Percentiles rank a stretch among this genome's conserved stretches.
phyloP scores from a whole-genome alignment of 2,888 invertebrate species.

The Leuctra nigra region DNA sequence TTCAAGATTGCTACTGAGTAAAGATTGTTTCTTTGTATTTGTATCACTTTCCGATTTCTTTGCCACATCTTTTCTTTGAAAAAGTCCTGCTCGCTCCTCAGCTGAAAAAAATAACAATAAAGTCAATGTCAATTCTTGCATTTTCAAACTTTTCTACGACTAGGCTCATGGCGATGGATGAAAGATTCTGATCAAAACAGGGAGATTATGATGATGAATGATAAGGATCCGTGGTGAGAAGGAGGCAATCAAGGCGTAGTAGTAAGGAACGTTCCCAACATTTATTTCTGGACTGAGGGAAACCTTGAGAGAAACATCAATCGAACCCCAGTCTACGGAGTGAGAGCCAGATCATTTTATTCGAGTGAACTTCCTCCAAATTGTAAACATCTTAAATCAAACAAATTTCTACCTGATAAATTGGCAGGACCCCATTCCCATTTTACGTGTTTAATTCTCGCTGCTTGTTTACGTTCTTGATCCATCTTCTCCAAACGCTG shows the following conservation, averaged over 20 bases:
- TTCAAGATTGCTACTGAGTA: constrained; percentile 67
- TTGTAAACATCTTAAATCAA: not conserved
- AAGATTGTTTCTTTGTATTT: constrained; percentile 46
- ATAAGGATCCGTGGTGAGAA: too few species aligned
- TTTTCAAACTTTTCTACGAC: not conserved
- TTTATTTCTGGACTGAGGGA: too few species aligned
- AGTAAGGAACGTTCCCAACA: too few species aligned
- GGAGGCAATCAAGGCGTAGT: too few species aligned
- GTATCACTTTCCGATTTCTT: constrained; percentile 35
- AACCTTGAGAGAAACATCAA: too few species aligned
- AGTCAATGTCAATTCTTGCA: constrained; percentile 6
- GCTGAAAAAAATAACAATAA: constrained; percentile 33
- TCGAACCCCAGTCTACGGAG: too few species aligned
- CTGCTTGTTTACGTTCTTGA: constrained; percentile 70
- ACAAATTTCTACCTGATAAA: constrained; percentile 38
- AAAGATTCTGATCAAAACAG: too few species aligned
- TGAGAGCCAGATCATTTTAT: too few species aligned
- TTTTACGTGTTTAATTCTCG: constrained; percentile 68
- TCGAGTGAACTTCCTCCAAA: not conserved
- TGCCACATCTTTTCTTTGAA: constrained; percentile 37
- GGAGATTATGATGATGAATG: too few species aligned
- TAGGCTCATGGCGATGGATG: too few species aligned
- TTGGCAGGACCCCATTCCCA: constrained; percentile 54
- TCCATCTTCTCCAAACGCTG: constrained; percentile 85
- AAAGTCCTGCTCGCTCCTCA: constrained; percentile 51